These are phyloP conservation scores for Epinephelus coioides DNA, from an alignment of 2,797 vertebrate species.

Conservation along the genomic window DNA sequence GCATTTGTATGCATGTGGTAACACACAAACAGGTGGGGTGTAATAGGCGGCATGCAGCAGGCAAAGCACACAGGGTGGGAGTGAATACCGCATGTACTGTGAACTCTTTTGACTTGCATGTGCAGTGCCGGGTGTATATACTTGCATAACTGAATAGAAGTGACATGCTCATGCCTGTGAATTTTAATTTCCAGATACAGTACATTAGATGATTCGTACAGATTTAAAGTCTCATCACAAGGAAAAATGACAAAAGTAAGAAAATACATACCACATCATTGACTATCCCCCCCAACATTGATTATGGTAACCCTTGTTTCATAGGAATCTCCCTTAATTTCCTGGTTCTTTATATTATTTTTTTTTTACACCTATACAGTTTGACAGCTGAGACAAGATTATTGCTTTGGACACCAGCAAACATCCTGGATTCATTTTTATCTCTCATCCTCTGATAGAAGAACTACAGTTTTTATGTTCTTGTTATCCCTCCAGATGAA, in stretches of 20 bases:
- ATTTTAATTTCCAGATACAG: conserved; percentile 60
- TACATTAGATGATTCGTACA: conserved; percentile 63
- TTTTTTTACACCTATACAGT: conserved; percentile 36
- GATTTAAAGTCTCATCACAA: conserved; percentile 65
- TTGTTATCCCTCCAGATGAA: conserved; percentile 39
- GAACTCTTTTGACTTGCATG: conserved; percentile 10
- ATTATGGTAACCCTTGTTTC: conserved; percentile 64
- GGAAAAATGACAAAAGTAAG: conserved; percentile 27
- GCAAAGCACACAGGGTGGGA: conserved; percentile 18
- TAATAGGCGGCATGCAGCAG: conserved; percentile 3
- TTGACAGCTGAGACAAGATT: conserved; percentile 28
- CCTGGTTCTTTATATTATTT: conserved; percentile 45
- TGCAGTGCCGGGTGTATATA: not conserved
- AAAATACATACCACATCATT: conserved; percentile 45
- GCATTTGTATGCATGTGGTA: not conserved
- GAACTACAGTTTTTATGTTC: conserved; percentile 15
- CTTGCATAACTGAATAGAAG: conserved; percentile 20
- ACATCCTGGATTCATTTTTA: conserved; percentile 21
- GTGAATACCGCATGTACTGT: not conserved
- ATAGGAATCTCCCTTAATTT: conserved; percentile 61
- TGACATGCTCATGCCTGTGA: conserved; percentile 37
- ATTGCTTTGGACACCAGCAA: conserved; percentile 22
- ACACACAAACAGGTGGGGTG: conserved; percentile 12
- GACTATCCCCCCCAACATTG: conserved; percentile 30
- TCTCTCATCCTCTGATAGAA: conserved; percentile 28